These are phyloP conservation scores for Drosophila ustulata DNA, from an alignment of 2,888 invertebrate genomes.

Conservation along the genomic window DNA sequence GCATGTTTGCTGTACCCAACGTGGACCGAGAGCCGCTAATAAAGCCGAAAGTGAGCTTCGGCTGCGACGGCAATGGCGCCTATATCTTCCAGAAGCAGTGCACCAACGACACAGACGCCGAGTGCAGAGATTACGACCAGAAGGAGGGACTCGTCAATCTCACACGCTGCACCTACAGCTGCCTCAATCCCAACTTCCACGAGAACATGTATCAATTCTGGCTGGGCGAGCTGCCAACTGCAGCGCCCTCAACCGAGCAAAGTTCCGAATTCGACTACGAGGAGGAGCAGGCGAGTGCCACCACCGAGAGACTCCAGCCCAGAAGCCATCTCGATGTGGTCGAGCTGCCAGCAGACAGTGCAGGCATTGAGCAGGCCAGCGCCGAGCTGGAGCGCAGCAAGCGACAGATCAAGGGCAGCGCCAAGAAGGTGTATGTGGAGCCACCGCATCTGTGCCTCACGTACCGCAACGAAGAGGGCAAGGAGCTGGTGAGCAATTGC, in stretches of 20 bases:
- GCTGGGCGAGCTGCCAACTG: slow-evolving; percentile 78
- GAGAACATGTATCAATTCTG: slow-evolving; percentile 84
- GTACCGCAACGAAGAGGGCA: slow-evolving; percentile 61
- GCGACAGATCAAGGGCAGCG: slow-evolving; percentile 63
- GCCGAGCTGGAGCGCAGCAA: slow-evolving; percentile 59
- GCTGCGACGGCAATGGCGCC: slow-evolving; percentile 90
- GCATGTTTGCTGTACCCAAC: slow-evolving; percentile 89
- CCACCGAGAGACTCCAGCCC: slow-evolving; percentile 76
- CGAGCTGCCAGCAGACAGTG: slow-evolving; percentile 59
- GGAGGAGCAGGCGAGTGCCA: slow-evolving; percentile 82
- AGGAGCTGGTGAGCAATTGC: slow-evolving; percentile 84
- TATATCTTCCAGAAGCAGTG: slow-evolving; percentile 91
- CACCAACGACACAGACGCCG: slow-evolving; percentile 86
- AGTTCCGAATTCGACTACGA: slow-evolving; percentile 85
- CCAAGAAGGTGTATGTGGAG: slow-evolving; percentile 81
- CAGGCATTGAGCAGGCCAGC: slow-evolving; percentile 72
- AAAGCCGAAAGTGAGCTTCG: slow-evolving; percentile 89
- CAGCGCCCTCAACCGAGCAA: slow-evolving; percentile 82
- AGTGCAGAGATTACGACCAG: slow-evolving; percentile 89
- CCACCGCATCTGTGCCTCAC: slow-evolving; percentile 88
- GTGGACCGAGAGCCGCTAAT: slow-evolving; percentile 87
- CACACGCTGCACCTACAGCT: slow-evolving; percentile 90
- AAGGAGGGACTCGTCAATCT: slow-evolving; percentile 89
- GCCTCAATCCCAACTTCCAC: slow-evolving; percentile 86
- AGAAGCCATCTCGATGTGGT: slow-evolving; percentile 40